These are phyloP conservation scores for Dryocosmus kuriphilus DNA, from an alignment of 2,888 invertebrate species.

Conservation along the genomic window DNA sequence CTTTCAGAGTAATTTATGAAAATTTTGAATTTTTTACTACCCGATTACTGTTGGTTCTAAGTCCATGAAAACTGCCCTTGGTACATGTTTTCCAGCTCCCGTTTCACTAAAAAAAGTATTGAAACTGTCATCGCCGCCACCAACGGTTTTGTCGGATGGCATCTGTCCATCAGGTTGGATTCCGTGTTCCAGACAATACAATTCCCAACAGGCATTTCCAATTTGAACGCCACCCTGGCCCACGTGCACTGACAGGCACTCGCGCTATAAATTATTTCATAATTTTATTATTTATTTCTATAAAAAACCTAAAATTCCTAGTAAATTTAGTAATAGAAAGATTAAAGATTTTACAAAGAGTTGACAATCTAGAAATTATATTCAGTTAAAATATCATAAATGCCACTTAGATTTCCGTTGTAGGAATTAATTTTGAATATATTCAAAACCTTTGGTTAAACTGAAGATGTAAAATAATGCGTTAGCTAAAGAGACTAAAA, in stretches of 20 bases:
- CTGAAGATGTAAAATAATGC: background rate
- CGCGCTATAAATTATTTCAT: conserved; percentile 81
- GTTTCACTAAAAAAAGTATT: conserved; percentile 89
- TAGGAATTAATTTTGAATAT: no score
- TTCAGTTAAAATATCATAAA: background rate
- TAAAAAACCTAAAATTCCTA: background rate
- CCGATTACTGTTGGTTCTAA: conserved; percentile 95
- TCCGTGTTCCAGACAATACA: conserved; percentile 89
- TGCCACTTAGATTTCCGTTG: background rate
- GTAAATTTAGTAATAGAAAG: background rate
- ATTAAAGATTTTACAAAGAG: background rate
- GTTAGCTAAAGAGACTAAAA: background rate
- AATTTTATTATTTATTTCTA: background rate
- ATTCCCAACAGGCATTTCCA: conserved; percentile 91
- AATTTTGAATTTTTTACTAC: conserved; percentile 72
- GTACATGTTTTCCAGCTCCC: conserved; percentile 90
- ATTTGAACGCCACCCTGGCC: conserved; percentile 92
- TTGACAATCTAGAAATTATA: background rate
- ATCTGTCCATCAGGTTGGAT: conserved; percentile 92
- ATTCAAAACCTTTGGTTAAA: no score
- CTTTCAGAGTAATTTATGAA: background rate
- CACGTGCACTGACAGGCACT: conserved; percentile 91
- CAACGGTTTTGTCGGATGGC: conserved; percentile 88
- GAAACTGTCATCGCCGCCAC: conserved; percentile 87
- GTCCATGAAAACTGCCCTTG: conserved; percentile 92